Evolutionary conservation across 2,113 vertebrate genomes (phyloP), one percentile per base, ranked within the genome.

Genomic region (Oxygymnocypris stewartii): DNA sequence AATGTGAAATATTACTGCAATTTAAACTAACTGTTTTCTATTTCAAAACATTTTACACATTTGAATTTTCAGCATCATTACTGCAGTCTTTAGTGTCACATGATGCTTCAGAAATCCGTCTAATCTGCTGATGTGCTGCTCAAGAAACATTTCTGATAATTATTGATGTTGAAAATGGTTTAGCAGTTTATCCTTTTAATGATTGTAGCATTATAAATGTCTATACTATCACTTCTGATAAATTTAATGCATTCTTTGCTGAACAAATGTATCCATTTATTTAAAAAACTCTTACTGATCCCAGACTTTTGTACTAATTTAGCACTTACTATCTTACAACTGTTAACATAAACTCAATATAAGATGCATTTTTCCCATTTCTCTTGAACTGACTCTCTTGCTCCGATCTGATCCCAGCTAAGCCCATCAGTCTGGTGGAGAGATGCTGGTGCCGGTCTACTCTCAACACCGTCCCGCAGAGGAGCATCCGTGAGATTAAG

Each of bases 371-470:
- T 47, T 65, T 31, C 42, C 31, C 35, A 25, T 28, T 61, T 18
- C 79, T 51, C 69, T 35, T 16, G 9, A 14, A 25, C n/a, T 75
- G 54, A 82, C 63, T 42, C 31, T 59, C 31, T 20, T n/a, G 35
- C 25, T 47, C 8, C 10, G 18, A 40, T 75, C 89, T 57, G 0
- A 77, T 87, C 91, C 7, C 90, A 99, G 98, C 95, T 9, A 99
- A 99, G 77, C 98, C 98, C 0, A 96, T 99, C 93, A 98, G 98
- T 88, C 95, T 99, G 96, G 96, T 96, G 69, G 98, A 99, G 95
- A 94, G 97, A 88, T 99, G 98, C 87, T 97, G 97, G 89, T 99
- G 98, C 91, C 95, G 98, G 82, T 96, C 96, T 90, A 97, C 97
- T 8, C 96, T 97, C 92, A 98, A 95, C 94, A 97, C 97, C 1